These are phyloP conservation scores for Athene cunicularia DNA, from an alignment of 2,113 vertebrate genomes.

Conservation along the genomic window DNA sequence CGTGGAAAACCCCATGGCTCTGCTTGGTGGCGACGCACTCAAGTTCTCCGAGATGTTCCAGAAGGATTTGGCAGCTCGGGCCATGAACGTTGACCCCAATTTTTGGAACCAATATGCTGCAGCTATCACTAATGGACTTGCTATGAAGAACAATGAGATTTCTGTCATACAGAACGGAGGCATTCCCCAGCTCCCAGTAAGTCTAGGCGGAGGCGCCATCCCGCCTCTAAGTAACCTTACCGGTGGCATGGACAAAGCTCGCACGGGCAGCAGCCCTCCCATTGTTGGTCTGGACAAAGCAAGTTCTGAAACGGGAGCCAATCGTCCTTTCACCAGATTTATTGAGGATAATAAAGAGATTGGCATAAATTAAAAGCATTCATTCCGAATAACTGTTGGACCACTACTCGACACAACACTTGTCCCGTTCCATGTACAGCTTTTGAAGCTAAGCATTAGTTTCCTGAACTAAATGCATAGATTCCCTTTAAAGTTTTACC, in stretches of 20 bases:
- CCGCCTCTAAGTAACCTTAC: conserved; percentile 87
- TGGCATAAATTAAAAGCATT: conserved; percentile 89
- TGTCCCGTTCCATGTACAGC: conserved; percentile 83
- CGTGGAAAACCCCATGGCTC: conserved; percentile 97
- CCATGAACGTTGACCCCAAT: conserved; percentile 95
- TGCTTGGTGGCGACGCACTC: conserved; percentile 92
- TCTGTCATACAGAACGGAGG: conserved; percentile 99
- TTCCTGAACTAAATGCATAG: conserved; percentile 65
- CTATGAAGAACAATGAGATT: conserved; percentile 99
- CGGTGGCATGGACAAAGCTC: conserved; percentile 89
- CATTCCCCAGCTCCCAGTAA: conserved; percentile 92
- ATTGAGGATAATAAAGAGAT: conserved; percentile 99
- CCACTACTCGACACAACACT: conserved; percentile 70
- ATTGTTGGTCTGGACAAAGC: conserved; percentile 89
- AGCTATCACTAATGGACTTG: conserved; percentile 95
- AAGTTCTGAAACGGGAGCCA: conserved; percentile 82
- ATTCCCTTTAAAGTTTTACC: conserved; percentile 73
- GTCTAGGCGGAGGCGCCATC: conserved; percentile 89
- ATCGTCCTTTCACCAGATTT: conserved; percentile 93
- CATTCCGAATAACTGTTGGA: conserved; percentile 76
- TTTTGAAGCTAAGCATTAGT: conserved; percentile 60
- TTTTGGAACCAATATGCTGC: conserved; percentile 99
- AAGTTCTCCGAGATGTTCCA: conserved; percentile 99
- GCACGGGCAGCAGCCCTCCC: conserved; percentile 86
- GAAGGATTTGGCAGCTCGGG: conserved; percentile 94